A percentile compares a stretch with the other conserved stretches of the same genome.
These are phyloP conservation scores for Chaetogeoica ovagalla DNA, from an alignment of 2,888 invertebrate species.

Conservation along the genomic window DNA sequence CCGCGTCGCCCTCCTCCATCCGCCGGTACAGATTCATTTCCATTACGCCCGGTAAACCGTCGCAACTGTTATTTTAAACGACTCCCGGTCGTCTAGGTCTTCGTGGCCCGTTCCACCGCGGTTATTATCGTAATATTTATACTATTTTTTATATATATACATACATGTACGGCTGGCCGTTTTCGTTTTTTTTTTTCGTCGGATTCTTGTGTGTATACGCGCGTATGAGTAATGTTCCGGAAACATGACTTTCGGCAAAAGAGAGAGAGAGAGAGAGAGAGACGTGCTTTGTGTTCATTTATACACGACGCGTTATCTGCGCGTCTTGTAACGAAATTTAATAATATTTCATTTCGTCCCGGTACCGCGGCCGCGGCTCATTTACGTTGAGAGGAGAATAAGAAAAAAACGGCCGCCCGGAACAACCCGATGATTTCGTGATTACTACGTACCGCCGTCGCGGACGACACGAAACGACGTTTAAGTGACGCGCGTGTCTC, in stretches of 20 bases:
- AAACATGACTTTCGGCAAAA: conserved; percentile 46
- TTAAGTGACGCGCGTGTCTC: no score
- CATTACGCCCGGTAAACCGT: conserved; percentile 34
- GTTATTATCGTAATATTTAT: no score
- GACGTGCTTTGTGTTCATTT: background rate
- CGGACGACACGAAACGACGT: background rate
- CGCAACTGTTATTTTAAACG: conserved; percentile 38
- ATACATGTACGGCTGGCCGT: background rate
- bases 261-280: background rate
- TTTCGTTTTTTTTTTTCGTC: background rate
- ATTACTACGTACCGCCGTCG: conserved; percentile 26
- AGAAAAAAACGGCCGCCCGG: conserved; percentile 6
- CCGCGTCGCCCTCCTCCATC: background rate
- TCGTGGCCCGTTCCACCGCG: background rate
- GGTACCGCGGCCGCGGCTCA: conserved; percentile 30
- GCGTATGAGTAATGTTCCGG: conserved; percentile 45
- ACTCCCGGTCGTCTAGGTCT: background rate
- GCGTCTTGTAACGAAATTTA: conserved; percentile 21
- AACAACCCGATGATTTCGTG: conserved; percentile 49
- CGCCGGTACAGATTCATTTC: conserved; percentile 22
- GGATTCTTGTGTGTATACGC: conserved; percentile 15
- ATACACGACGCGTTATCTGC: background rate
- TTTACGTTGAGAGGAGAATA: conserved; percentile 27
- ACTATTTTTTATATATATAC: conserved; percentile 1
- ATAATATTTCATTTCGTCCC: conserved; percentile 37